Evolutionary conservation across 2,113 vertebrate genomes (phyloP).

Genomic region (Sapayoa aenigma): DNA sequence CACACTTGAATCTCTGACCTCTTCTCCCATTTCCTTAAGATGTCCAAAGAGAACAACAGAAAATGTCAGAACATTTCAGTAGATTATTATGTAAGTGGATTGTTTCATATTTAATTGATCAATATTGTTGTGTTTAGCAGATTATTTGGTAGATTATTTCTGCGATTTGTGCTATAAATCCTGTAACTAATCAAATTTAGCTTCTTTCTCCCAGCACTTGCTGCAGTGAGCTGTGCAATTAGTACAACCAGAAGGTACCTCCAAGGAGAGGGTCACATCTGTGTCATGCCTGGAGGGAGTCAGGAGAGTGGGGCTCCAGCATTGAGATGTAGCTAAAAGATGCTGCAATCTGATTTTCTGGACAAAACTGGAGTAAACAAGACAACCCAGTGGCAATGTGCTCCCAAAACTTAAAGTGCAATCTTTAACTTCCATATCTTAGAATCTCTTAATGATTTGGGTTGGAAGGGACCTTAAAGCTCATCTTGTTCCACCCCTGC

Average conservation of each 20-base stretch:
- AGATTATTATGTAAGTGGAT: fast-evolving
- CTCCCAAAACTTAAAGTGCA: background rate
- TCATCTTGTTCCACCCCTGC: fast-evolving
- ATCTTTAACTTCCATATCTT: background rate
- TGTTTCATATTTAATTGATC: background rate
- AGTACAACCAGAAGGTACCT: fast-evolving
- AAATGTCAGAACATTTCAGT: background rate
- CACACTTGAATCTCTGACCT: background rate
- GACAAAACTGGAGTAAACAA: background rate
- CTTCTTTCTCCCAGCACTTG: background rate
- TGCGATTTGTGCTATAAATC: background rate
- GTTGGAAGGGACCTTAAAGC: fast-evolving
- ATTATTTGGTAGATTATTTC: background rate
- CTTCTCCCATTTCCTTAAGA: background rate
- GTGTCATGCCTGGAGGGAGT: no score
- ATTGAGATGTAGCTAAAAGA: background rate
- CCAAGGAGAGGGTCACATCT: fast-evolving
- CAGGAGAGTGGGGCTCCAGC: fast-evolving
- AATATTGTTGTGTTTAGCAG: background rate
- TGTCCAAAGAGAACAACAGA: background rate
- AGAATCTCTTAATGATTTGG: fast-evolving
- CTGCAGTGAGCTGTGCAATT: background rate
- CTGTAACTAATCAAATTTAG: background rate
- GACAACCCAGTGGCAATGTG: background rate
- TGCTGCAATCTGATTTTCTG: background rate